Percentiles rank a stretch among this genome's conserved stretches.
phyloP scores from a whole-genome alignment of 2,888 invertebrate genomes.

The Tenthredo mesomela region DNA sequence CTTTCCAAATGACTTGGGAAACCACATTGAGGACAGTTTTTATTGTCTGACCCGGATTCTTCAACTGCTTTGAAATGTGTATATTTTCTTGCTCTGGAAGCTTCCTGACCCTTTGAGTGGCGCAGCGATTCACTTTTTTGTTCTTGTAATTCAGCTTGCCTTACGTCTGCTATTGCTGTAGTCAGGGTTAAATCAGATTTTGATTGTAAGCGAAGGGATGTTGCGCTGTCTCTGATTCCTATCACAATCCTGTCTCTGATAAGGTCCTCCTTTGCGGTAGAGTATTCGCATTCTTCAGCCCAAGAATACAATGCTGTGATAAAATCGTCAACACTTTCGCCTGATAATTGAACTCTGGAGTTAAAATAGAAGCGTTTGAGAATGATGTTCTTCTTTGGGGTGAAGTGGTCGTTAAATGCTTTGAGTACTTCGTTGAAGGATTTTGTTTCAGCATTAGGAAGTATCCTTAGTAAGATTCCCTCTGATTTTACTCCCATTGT shows the following conservation, averaged over 20 bases:
- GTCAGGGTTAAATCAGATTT: constrained; percentile 53
- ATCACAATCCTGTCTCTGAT: constrained; percentile 63
- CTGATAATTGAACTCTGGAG: constrained; percentile 56
- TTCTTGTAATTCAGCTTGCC: constrained; percentile 50
- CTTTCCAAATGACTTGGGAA: background rate
- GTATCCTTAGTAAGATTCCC: constrained; percentile 57
- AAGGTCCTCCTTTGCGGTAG: constrained; percentile 59
- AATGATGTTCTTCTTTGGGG: constrained; percentile 59
- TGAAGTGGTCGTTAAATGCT: constrained; percentile 57
- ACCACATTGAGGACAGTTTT: background rate
- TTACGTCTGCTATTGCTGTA: constrained; percentile 47
- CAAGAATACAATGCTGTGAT: constrained; percentile 59
- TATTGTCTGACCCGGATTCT: background rate
- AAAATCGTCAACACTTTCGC: constrained; percentile 54
- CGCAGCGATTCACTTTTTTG: background rate
- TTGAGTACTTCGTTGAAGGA: constrained; percentile 37
- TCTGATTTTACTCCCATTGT: constrained; percentile 61
- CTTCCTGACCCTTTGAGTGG: background rate
- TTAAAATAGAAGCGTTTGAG: constrained; percentile 60
- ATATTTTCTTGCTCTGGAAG: background rate
- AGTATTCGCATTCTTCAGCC: constrained; percentile 59
- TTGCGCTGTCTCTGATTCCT: constrained; percentile 59
- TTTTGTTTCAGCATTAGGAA: constrained; percentile 36
- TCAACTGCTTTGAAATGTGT: too few relatives aligned
- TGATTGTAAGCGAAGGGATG: constrained; percentile 58